Percentiles rank a stretch among this genome's conserved stretches.
Conservation (phyloP, 2,797 vertebrate genomes). For the Clarias platycephalus region DNA sequence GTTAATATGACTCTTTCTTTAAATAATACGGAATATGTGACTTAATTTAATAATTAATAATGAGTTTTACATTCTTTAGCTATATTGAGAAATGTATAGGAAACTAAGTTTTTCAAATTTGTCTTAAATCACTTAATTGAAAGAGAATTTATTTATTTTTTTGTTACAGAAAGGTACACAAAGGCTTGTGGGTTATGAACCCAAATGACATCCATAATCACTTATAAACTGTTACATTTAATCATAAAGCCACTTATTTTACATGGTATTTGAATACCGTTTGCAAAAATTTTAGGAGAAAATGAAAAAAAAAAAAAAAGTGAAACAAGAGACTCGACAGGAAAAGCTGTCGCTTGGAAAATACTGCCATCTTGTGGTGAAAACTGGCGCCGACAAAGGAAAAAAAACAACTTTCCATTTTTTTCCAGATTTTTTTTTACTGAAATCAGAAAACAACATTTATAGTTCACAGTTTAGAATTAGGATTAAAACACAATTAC, state of each 20-base stretch:
- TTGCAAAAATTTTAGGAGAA: not conserved
- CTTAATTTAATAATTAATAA: not conserved
- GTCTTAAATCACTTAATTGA: not conserved
- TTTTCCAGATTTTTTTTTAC: not conserved
- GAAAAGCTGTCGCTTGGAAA: not conserved
- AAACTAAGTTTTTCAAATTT: not conserved
- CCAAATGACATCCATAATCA: not conserved
- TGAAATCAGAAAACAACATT: not conserved
- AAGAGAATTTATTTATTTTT: not conserved
- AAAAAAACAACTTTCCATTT: not conserved
- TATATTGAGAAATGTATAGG: not conserved
- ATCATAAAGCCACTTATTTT: not conserved
- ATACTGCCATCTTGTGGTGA: slow-evolving; percentile 17
- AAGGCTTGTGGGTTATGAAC: not conserved
- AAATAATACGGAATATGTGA: not conserved
- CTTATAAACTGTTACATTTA: not conserved
- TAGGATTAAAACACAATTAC: not conserved
- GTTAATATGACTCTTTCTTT: not conserved
- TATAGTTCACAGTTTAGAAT: not conserved
- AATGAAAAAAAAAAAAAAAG: not conserved
- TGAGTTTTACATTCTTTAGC: not conserved
- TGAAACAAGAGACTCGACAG: not conserved
- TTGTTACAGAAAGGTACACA: not conserved
- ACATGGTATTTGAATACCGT: not conserved
- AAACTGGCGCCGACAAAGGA: not conserved